Evolutionary conservation across 2,797 vertebrate species (phyloP).

Genomic region (Ctenosaura bakeri): DNA sequence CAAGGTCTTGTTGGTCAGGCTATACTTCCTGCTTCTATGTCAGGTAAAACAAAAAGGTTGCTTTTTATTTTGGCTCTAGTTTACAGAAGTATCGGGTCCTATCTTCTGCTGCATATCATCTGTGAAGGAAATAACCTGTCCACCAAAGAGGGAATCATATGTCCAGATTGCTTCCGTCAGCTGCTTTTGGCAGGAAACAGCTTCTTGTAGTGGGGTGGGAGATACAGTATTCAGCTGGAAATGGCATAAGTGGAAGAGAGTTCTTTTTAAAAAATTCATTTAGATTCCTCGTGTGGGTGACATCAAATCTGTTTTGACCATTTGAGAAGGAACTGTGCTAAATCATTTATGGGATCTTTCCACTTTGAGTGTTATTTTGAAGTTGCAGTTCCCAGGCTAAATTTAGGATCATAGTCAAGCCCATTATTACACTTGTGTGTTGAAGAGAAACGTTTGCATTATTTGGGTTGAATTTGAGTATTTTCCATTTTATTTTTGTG

Average conservation of each 20-base stretch:
- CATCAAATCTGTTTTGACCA: background rate
- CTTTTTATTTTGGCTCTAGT: constrained; percentile 19
- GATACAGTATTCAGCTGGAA: background rate
- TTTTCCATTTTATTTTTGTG: background rate
- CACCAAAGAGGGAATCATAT: background rate
- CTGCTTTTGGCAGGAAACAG: background rate
- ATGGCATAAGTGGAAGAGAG: background rate
- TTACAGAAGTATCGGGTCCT: constrained; percentile 31
- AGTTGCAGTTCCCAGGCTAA: background rate
- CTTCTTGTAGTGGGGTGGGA: background rate
- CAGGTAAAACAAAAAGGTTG: constrained; percentile 82
- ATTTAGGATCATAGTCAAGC: background rate
- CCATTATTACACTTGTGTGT: background rate
- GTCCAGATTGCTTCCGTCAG: background rate
- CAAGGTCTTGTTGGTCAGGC: constrained; percentile 93
- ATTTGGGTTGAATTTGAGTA: background rate
- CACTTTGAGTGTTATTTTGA: background rate
- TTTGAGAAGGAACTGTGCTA: background rate
- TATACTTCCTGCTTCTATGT: constrained; percentile 94
- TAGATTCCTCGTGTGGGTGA: background rate
- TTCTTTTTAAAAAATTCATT: background rate
- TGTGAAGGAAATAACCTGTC: too few species aligned
- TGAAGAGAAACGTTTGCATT: background rate
- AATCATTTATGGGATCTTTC: background rate
- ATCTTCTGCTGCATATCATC: constrained; percentile 22